Evolutionary conservation across 1,140 invertebrate species (phyloP), one percentile per base, ranked within the genome.

Genomic region (Drosophila sp.): DNA sequence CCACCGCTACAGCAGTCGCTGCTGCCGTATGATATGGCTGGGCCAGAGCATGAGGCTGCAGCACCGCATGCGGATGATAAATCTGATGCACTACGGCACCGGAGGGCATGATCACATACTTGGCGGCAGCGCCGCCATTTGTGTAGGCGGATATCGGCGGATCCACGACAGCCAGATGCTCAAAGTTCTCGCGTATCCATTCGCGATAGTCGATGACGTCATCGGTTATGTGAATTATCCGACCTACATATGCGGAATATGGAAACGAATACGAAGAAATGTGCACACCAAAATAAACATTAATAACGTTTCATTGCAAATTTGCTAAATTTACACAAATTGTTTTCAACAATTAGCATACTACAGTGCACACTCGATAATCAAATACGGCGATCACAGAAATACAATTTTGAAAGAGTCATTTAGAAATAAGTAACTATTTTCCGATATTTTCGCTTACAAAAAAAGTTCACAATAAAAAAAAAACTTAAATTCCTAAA

Each of bases 221-320:
- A 93, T 99, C 97, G 11, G 97, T 98, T 62, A 99, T 96, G 74
- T 96, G 94, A 62, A 99, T 94, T 74, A 99, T 97, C 77, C 97
- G 95, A 72, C 97, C 97, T 91, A 16, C 25, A 34, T 36, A 25
- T 25, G 25, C 5, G 21, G 4, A 0, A 25, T 27, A 48, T 43
- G 21, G n/a, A 48, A 16, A 8, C 45, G 21, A 6, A 38, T 38
- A 13, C n/a, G n/a, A 38, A 38, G n/a, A 13, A 38, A 13, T 4
- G 11, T n/a, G 36, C n/a, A 38, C 1, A 38, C 36, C 4, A 38
- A 38, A 38, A 38, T 38, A 38, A 38, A 38, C 11, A 38, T 38
- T 38, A 38, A 38, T 38, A 38, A 13, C n/a, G n/a, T 38, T 38
- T 38, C n/a, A n/a, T 21, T 21, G 21, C 21, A n/a, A 38, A 38